Evolutionary conservation across 2,113 vertebrate species (phyloP).

Genomic region (Rhinichthys klamathensis): DNA sequence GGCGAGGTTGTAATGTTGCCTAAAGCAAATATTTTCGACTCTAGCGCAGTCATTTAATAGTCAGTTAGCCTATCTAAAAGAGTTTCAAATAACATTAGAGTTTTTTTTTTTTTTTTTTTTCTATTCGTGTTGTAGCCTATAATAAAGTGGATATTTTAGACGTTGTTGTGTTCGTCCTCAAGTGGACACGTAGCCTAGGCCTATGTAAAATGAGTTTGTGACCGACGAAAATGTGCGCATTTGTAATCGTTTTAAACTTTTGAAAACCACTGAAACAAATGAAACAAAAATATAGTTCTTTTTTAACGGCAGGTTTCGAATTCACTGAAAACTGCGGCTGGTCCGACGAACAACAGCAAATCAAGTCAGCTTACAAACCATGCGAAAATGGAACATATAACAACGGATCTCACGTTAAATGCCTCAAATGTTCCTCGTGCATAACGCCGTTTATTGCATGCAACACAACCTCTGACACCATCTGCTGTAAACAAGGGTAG

Average conservation of each 20-base stretch:
- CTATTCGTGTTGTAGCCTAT: background rate
- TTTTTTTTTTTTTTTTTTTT: background rate
- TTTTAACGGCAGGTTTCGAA: constrained; percentile 48
- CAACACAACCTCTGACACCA: background rate
- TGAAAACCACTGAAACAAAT: background rate
- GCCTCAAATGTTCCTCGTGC: constrained; percentile 28
- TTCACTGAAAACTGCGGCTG: constrained; percentile 64
- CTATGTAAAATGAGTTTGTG: too few species aligned
- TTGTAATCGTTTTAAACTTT: too few species aligned
- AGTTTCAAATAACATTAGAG: background rate
- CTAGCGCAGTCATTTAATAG: background rate
- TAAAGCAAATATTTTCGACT: background rate
- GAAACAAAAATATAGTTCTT: background rate
- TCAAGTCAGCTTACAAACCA: fast-evolving
- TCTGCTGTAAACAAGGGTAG: constrained; percentile 59
- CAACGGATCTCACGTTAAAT: background rate
- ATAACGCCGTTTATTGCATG: background rate
- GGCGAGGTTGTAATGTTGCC: background rate
- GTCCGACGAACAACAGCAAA: background rate
- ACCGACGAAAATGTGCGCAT: too few species aligned
- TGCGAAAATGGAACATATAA: constrained; percentile 56
- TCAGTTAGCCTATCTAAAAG: too few species aligned
- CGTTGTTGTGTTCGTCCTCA: background rate
- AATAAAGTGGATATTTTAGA: background rate
- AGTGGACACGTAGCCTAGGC: background rate